Evolutionary conservation across 2,113 vertebrate genomes (phyloP).

Genomic region (Passer montanus): DNA sequence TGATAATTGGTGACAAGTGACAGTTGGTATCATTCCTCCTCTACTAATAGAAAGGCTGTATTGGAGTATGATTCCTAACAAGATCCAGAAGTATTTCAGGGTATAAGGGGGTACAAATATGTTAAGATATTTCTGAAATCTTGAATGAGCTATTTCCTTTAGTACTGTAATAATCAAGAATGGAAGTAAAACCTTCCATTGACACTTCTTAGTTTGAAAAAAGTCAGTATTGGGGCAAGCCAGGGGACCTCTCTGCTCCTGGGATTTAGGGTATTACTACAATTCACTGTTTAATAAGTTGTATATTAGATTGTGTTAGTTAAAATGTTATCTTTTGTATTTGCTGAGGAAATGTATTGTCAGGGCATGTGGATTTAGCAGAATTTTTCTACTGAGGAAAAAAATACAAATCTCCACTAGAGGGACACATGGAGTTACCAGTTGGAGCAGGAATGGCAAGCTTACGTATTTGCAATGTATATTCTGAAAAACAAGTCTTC

Average conservation of each 20-base stretch:
- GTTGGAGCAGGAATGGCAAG: background rate
- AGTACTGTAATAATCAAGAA: background rate
- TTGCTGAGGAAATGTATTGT: background rate
- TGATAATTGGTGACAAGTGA: background rate
- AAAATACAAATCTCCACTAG: background rate
- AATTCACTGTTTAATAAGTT: background rate
- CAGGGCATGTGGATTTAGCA: fast-evolving
- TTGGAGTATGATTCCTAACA: background rate
- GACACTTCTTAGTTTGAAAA: background rate
- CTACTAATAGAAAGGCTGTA: background rate
- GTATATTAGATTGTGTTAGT: background rate
- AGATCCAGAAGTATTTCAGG: background rate
- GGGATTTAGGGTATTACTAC: background rate
- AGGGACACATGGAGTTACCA: background rate
- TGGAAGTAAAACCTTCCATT: background rate
- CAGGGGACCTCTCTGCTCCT: background rate
- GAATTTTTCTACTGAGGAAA: background rate
- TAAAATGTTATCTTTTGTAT: background rate
- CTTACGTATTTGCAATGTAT: background rate
- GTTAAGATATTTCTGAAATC: background rate
- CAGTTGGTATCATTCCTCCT: background rate
- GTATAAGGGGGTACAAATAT: background rate
- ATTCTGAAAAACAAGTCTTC: background rate
- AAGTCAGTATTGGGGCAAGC: background rate
- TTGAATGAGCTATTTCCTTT: background rate